Evolutionary conservation across 2,113 vertebrate genomes (phyloP).

Genomic region (Rynchops niger): DNA sequence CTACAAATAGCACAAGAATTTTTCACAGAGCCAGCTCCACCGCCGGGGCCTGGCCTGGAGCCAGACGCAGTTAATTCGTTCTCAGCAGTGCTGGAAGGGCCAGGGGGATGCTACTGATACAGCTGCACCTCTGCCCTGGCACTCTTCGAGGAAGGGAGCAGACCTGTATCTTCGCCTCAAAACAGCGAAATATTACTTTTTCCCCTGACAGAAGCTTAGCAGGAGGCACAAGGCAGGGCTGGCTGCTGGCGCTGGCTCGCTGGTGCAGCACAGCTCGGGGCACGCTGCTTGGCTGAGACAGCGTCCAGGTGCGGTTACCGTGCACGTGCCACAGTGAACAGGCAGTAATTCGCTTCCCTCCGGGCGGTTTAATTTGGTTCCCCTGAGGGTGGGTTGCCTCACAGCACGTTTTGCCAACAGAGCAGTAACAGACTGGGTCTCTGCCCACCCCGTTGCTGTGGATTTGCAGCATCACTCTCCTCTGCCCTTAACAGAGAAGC

Average conservation of each 20-base stretch:
- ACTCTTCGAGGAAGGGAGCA: background rate
- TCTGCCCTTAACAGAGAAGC: background rate
- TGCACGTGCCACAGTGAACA: background rate
- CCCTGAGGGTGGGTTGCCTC: background rate
- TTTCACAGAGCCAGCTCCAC: background rate
- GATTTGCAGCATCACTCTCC: background rate
- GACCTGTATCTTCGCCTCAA: background rate
- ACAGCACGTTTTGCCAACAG: background rate
- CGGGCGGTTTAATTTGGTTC: background rate
- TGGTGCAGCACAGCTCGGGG: background rate
- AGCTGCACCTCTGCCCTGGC: background rate
- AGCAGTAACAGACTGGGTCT: background rate
- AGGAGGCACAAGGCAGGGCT: background rate
- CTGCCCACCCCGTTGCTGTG: background rate
- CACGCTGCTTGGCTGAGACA: background rate
- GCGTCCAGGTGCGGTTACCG: background rate
- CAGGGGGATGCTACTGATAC: background rate
- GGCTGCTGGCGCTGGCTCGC: background rate
- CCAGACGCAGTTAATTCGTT: background rate
- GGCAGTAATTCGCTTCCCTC: background rate
- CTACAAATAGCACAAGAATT: background rate
- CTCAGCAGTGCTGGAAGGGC: background rate
- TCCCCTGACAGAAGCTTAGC: background rate
- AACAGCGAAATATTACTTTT: background rate
- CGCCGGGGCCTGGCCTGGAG: background rate